Base-by-base conservation (phyloP, 1,140 invertebrate species). In the Probaryconus sp. region DNA sequence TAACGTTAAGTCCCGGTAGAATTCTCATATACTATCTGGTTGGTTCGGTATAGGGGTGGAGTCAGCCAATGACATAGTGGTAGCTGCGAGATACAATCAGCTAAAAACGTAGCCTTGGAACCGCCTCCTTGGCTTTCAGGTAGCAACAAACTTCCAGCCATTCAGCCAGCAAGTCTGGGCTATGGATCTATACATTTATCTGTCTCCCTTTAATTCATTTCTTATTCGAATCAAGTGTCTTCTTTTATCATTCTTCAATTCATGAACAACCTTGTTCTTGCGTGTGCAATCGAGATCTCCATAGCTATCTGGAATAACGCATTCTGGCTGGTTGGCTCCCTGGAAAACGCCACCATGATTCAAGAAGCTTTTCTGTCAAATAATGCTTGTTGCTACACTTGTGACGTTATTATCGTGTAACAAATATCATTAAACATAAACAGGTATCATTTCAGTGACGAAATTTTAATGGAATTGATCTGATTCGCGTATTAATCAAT, bases 141-240 rank as follows among this genome's bases (percentile, higher is more conserved):
- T 81, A 50, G 64, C 51, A 56, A 67, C 63, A 50, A 55, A 45
- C 65, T 51, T 48, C 64, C 80, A 85, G 84, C 85, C 85, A 84
- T 80, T 86, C 83, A 69, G 85, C 85, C 85, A 86, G 85, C 85
- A 86, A 86, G 85, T 85, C 83, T 80, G 45, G 51, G 30, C 43
- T 21, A 61, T 40, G 64, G 40, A 40, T 56, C 56, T 71, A 40
- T 21, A 17, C 2, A 56, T 16, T 31, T 31, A 7, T 58, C 58
- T 42, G 33, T 55, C 53, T 40, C 33, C 31, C 31, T 26, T 53
- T 7, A 11, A 38, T 10, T 14, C 38, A 30, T 16, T 18, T 11
- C 13, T 17, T 45, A 17, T 16, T 16, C 33, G 20, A 17, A 31
- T 50, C 24, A 45, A 42, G 45, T 16, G 53, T 51, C 47, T 48